Conservation (phyloP, 2,113 vertebrate species). For the Hippoglossus stenolepis region DNA sequence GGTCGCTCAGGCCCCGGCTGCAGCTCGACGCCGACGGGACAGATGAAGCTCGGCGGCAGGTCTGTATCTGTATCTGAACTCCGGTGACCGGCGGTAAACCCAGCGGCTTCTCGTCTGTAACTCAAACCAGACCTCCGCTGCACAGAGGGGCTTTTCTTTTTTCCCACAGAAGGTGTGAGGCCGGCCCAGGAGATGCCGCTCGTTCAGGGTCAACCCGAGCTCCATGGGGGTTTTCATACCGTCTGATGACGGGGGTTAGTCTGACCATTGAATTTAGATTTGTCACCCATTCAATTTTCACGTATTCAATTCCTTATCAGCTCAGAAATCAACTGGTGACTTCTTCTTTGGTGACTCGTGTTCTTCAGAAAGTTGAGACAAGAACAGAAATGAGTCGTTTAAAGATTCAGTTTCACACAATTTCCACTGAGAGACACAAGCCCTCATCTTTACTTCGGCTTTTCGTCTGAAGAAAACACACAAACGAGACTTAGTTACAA, state of each 20-base stretch:
- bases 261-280: not conserved
- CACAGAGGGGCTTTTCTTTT: constrained; percentile 35
- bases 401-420: not conserved
- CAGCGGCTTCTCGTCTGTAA: constrained; percentile 26
- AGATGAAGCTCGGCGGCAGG: not conserved
- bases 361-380: not conserved
- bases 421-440: not conserved
- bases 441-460: not conserved
- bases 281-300: not conserved
- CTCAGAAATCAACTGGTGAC: not conserved
- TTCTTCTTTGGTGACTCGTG: not conserved
- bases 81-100: constrained; percentile 27
- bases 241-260: too few species aligned
- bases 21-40: not conserved
- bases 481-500: too few species aligned
- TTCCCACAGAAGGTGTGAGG: constrained; percentile 23
- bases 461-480: not conserved
- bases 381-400: not conserved
- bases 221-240: too few species aligned
- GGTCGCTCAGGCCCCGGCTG: not conserved
- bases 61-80: constrained; percentile 41
- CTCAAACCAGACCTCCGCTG: constrained; percentile 40
- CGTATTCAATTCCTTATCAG: not conserved
- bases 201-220: not conserved
- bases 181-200: not conserved